Percentiles rank a stretch among this genome's conserved stretches.
Evolutionary conservation across 2,113 vertebrate genomes (phyloP).

Genomic region (Saguinus midas): DNA sequence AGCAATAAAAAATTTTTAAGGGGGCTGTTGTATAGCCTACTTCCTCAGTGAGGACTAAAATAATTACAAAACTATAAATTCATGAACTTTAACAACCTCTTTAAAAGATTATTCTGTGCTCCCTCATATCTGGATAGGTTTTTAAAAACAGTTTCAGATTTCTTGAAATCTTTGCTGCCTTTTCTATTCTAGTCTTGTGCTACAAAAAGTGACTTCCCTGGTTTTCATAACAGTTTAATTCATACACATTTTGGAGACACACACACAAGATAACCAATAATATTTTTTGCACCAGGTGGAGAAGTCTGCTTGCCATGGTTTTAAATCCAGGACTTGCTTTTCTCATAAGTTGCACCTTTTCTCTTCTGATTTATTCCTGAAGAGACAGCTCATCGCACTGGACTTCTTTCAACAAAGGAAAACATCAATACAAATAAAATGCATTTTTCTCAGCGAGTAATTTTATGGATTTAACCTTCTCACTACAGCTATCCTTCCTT

Average conservation of each 20-base stretch:
- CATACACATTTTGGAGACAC: neutral
- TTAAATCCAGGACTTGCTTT: neutral
- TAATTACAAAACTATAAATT: slow-evolving; percentile 22
- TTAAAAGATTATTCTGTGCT: neutral
- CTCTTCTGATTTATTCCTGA: neutral
- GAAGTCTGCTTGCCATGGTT: neutral
- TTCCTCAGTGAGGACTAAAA: neutral
- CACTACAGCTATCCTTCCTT: neutral
- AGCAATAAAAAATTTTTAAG: neutral
- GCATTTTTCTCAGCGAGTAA: neutral
- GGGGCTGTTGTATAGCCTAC: neutral
- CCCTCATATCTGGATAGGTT: neutral
- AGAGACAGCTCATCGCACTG: neutral
- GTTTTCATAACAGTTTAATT: neutral
- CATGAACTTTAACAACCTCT: neutral
- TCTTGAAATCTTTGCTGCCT: neutral
- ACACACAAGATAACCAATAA: neutral
- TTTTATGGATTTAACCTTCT: neutral
- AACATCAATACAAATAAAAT: neutral
- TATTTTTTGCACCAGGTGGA: neutral
- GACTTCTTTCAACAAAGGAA: neutral
- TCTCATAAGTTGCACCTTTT: neutral
- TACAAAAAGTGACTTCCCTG: neutral
- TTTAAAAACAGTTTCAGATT: neutral
- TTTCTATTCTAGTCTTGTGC: neutral